Evolutionary conservation across 2,113 vertebrate genomes (phyloP), one percentile per base, ranked within the genome.

Genomic region (Atractosteus spatula): DNA sequence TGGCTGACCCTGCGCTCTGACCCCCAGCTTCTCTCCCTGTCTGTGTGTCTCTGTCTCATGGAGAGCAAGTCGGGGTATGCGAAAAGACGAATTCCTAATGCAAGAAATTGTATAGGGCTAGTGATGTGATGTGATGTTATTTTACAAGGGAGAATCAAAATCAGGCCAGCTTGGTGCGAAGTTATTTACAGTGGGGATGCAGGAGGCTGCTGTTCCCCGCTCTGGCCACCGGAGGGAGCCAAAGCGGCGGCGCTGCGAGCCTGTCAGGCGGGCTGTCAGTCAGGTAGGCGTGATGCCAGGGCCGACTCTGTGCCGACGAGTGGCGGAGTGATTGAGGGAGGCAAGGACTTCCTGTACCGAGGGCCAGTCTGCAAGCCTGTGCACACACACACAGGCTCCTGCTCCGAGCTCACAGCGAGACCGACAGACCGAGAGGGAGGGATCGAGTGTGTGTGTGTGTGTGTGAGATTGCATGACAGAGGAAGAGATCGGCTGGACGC

Each of bases 261-360:
- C 16, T 14, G 74, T 68, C 75, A 72, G 67, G 83, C 84, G 79
- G 82, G 86, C 86, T 86, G 80, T 78, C 47, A 75, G 80, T 67
- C 67, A 59, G 57, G 57, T 4, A 59, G 42, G 55, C 56, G n/a
- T 7, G 51, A 66, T 10, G 69, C 74, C 70, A 71, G 72, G 57
- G 12, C 80, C 17, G 43, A 44, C 79, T 74, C 77, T 81, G 79
- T 71, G 55, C 77, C 84, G 81, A 80, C 72, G 76, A 82, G 78
- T 59, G 14, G 57, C 80, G 79, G 76, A 75, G 73, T 71, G 78
- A 72, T 81, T 29, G 78, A 82, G 79, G 79, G 70, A 61, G 62
- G 78, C 81, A 59, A 41, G 71, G 71, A 88, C 89, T 91, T 92
- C 91, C 89, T 92, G 89, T 91, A 78, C 74, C 66, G 76, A 29